A percentile compares a stretch with the other conserved stretches of the same genome.
Conservation (phyloP, 1,140 invertebrate species). For the Thaumatotibia leucotreta region DNA sequence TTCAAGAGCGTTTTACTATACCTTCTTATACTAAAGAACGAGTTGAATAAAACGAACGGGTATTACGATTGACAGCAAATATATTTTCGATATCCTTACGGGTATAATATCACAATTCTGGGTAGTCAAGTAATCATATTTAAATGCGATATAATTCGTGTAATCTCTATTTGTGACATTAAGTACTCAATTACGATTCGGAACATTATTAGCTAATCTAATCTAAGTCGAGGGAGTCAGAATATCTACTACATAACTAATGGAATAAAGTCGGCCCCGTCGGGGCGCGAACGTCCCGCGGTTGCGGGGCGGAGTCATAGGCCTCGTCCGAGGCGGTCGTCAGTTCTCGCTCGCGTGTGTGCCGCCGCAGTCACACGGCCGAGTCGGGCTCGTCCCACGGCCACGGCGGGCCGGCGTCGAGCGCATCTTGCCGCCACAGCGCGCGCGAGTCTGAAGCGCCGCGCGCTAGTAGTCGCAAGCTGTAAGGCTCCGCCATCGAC, state of each 20-base stretch:
- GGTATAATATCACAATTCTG: slow-evolving; percentile 44
- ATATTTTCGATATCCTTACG: slow-evolving; percentile 30
- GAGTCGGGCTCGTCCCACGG: slow-evolving; percentile 68
- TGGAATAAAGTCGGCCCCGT: neutral
- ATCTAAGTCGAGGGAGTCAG: neutral
- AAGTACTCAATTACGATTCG: slow-evolving; percentile 19
- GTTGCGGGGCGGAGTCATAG: neutral
- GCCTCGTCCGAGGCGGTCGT: neutral
- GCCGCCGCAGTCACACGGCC: slow-evolving; percentile 46
- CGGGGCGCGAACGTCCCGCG: neutral
- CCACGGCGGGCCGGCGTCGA: slow-evolving; percentile 66
- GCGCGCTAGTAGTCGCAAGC: slow-evolving; percentile 58
- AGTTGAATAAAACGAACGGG: slow-evolving; percentile 14
- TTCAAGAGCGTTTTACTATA: neutral
- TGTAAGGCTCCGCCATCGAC: slow-evolving; percentile 63
- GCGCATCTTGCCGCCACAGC: slow-evolving; percentile 69
- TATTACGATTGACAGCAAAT: neutral
- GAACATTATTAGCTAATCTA: neutral
- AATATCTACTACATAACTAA: neutral
- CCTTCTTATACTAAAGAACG: neutral
- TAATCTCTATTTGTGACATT: slow-evolving; percentile 30
- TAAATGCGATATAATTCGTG: slow-evolving; percentile 38
- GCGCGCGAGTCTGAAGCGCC: slow-evolving; percentile 47
- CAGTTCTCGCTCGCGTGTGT: neutral
- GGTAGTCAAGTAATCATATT: slow-evolving; percentile 29